phyloP scores from a whole-genome alignment of 2,888 invertebrate genomes.

The Mythimna vitellina region DNA sequence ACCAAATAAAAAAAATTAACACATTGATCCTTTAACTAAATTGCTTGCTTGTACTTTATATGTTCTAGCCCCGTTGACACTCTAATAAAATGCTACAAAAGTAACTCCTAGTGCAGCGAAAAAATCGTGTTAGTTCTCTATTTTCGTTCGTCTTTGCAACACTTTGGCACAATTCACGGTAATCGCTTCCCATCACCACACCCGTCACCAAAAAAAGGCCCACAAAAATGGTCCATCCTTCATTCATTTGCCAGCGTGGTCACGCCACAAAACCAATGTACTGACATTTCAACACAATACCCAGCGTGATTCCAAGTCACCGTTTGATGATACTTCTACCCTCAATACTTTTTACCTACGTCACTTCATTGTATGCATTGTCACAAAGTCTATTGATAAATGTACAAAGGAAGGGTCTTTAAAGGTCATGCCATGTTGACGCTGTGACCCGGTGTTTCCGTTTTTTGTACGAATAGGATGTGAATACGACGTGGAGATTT shows the following conservation, averaged over 20 bases:
- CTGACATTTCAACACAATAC: slow-evolving; percentile 32
- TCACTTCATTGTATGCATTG: slow-evolving; percentile 15
- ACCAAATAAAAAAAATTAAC: too few relatives aligned
- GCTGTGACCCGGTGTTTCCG: slow-evolving; percentile 22
- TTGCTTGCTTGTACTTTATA: too few relatives aligned
- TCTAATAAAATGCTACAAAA: too few relatives aligned
- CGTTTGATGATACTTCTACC: slow-evolving; percentile 22
- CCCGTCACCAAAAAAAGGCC: too few relatives aligned
- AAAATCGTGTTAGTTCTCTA: too few relatives aligned
- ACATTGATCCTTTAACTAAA: too few relatives aligned
- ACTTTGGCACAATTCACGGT: too few relatives aligned
- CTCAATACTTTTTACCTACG: slow-evolving; percentile 15
- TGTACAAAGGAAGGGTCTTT: neutral
- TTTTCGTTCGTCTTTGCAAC: neutral
- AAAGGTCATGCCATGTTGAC: slow-evolving; percentile 36
- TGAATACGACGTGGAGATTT: neutral
- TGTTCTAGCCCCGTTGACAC: too few relatives aligned
- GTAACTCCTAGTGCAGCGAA: too few relatives aligned
- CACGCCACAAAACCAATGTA: slow-evolving; percentile 13
- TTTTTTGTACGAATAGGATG: neutral
- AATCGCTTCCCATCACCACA: neutral
- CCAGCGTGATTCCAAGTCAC: slow-evolving; percentile 23
- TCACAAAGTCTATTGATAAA: slow-evolving; percentile 20
- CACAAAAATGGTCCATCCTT: slow-evolving; percentile 11
- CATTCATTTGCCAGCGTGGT: slow-evolving; percentile 1